Conservation (phyloP, 2,113 vertebrate genomes). For the Zosterops hypoxanthus region DNA sequence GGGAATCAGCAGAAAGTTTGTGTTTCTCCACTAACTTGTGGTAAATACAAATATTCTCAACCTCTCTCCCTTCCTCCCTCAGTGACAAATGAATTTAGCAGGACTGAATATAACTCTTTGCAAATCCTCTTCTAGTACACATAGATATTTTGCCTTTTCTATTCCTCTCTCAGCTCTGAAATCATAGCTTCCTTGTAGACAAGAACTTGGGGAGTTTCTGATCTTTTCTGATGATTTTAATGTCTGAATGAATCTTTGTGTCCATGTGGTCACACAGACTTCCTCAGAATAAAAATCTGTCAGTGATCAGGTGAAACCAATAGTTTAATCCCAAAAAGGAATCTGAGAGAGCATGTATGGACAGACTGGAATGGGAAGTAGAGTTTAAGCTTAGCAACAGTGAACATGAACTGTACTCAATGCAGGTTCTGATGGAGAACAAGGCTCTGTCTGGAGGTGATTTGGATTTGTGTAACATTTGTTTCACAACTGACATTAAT, state of each 20-base stretch:
- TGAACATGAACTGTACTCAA: background rate
- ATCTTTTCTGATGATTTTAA: background rate
- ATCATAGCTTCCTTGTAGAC: background rate
- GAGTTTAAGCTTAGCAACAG: background rate
- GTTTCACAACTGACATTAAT: background rate
- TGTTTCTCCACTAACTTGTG: background rate
- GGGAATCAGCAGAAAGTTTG: background rate
- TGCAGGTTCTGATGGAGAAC: background rate
- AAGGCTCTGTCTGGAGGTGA: background rate
- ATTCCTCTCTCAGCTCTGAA: background rate
- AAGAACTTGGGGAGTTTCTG: background rate
- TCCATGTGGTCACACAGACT: background rate
- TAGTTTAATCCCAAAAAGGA: background rate
- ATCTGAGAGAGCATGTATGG: background rate
- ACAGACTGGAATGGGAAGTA: background rate
- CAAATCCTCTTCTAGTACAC: background rate
- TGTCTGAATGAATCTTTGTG: background rate
- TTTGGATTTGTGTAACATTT: background rate
- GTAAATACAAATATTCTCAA: background rate
- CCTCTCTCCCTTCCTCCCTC: background rate
- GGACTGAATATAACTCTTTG: background rate
- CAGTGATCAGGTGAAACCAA: background rate
- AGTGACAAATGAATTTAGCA: background rate
- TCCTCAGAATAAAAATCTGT: background rate
- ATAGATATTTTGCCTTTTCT: background rate